Evolutionary conservation across 2,888 invertebrate genomes (phyloP).

Genomic region (Aleiodes leptofemur): DNA sequence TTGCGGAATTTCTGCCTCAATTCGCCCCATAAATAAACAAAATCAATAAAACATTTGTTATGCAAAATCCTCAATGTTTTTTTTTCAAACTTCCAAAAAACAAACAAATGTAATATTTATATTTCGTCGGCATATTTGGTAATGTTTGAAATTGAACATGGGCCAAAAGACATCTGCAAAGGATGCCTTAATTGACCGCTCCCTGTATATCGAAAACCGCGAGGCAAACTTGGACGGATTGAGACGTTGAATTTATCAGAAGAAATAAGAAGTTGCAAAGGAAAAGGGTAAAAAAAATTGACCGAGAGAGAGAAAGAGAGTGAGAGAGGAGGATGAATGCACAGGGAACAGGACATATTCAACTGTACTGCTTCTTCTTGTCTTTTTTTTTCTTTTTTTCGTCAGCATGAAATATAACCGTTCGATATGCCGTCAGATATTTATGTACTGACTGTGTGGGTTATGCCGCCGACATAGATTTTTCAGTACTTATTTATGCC

Average conservation of each 20-base stretch:
- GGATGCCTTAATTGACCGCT: slow-evolving; percentile 68
- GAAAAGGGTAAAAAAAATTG: neutral
- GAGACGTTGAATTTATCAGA: slow-evolving; percentile 68
- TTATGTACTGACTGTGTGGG: slow-evolving; percentile 61
- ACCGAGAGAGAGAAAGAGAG: neutral
- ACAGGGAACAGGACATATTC: slow-evolving; percentile 8
- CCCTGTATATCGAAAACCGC: slow-evolving; percentile 61
- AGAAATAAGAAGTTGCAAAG: slow-evolving; percentile 49
- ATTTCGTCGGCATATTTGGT: slow-evolving; percentile 26
- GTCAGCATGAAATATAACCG: slow-evolving; percentile 65
- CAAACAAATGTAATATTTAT: slow-evolving; percentile 26
- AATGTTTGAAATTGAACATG: neutral
- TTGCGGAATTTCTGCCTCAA: neutral
- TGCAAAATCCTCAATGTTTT: neutral
- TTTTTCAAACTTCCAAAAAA: neutral
- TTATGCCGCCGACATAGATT: slow-evolving; percentile 51
- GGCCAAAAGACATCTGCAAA: slow-evolving; percentile 63
- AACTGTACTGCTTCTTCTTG: slow-evolving; percentile 30
- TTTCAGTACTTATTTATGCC: slow-evolving; percentile 52
- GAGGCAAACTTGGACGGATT: slow-evolving; percentile 63
- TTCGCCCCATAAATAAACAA: too few relatives aligned
- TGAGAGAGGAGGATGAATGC: neutral
- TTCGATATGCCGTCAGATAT: slow-evolving; percentile 62
- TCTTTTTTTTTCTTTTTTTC: slow-evolving; percentile 45
- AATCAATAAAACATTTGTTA: neutral